phyloP scores from a whole-genome alignment of 1,140 invertebrate species.

The Trichogramma pretiosum region DNA sequence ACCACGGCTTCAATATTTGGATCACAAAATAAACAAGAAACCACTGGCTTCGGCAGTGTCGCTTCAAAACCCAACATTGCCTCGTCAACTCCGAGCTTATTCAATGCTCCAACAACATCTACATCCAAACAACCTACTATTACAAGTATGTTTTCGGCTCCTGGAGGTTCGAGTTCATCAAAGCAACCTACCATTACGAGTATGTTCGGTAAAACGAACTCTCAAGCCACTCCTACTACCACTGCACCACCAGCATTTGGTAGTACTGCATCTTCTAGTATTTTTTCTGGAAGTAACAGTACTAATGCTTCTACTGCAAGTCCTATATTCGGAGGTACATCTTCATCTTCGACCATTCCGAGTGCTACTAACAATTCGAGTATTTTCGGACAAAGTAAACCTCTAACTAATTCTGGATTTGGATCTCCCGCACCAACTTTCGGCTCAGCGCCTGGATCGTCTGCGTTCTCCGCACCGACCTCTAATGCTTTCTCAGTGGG shows the following conservation, averaged over 20 bases:
- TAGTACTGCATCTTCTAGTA: not conserved
- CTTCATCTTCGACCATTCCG: not conserved
- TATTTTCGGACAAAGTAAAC: not conserved
- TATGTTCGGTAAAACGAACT: conserved; percentile 8
- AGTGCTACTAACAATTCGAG: conserved; percentile 3
- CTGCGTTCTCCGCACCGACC: not conserved
- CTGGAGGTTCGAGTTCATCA: no score
- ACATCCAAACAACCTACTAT: no score
- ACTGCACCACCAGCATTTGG: conserved; percentile 1
- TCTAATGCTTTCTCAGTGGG: conserved; percentile 3
- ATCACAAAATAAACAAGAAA: conserved; percentile 1
- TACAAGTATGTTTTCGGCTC: no score
- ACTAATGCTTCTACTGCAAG: not conserved
- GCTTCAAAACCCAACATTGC: not conserved
- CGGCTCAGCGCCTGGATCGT: not conserved
- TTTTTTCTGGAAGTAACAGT: conserved; percentile 4
- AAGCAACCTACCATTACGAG: no score
- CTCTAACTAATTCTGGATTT: not conserved
- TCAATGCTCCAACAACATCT: no score
- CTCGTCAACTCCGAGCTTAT: conserved; percentile 1
- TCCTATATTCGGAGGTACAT: conserved; percentile 18
- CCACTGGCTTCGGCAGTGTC: not conserved
- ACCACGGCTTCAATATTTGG: conserved; percentile 15
- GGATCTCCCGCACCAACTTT: not conserved
- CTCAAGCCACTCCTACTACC: not conserved